Evolutionary conservation across 2,797 vertebrate species (phyloP), one percentile per base, ranked within the genome.

Genomic region (Tangara arthus): DNA sequence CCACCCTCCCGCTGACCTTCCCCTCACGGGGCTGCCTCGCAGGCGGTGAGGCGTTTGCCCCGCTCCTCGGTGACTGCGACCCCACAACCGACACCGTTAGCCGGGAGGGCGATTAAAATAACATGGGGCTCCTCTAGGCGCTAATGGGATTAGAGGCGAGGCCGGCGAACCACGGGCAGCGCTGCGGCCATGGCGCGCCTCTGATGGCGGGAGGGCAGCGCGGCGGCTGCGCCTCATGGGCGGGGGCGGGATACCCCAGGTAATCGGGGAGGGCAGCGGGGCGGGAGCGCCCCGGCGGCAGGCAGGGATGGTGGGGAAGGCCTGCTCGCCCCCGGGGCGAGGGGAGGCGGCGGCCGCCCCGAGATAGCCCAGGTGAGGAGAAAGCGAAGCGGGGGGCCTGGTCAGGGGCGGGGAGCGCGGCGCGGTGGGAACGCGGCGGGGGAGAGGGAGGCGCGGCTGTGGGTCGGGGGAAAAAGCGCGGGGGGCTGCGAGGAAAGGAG

Each of bases 111-210:
- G 44, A 56, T 41, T 86, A 44, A 76, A 87, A 72, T 49, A 59
- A 50, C 60, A 37, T 27, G 89, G 96, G 90, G 97, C 94, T 93
- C 79, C 96, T 96, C 89, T 78, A 95, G 94, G 97, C 96, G 94
- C 96, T 98, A 97, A 98, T 95, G 97, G 97, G 98, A 97, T 98
- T 96, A 97, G 96, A 19, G 19, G 78, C 16, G 63, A 66, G 84
- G 69, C 61, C 44, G 59, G 80, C 50, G 72, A 79, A 52, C 87
- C 85, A 57, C 4, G 12, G 50, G 75, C 56, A 77, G 52, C 57
- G 88, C 63, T 42, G 83, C 55, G 37, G 97, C 80, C 98, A 95
- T 97, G 98, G 97, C 79, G 78, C 79, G 84, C 39, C 89, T 30
- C 90, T 95, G 86, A 90, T 82, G 95, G 96, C 69, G 72, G 55